A percentile compares a stretch with the other conserved stretches of the same genome.
These are phyloP conservation scores for Dioctria linearis DNA, from an alignment of 2,888 invertebrate genomes.

Conservation along the genomic window DNA sequence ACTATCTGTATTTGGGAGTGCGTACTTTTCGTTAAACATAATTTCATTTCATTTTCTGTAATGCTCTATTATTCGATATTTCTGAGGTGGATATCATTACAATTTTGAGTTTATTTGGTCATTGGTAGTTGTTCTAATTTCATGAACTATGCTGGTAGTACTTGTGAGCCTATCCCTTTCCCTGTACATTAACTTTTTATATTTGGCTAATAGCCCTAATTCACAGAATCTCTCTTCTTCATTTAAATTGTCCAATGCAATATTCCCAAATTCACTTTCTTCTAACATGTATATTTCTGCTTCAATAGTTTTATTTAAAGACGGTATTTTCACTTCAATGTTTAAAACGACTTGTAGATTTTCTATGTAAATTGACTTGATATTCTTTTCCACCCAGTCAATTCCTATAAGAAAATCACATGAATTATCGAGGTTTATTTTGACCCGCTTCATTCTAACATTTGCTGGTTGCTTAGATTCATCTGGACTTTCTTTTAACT, in stretches of 20 bases:
- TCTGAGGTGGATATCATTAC: constrained; percentile 54
- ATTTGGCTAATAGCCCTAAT: constrained; percentile 53
- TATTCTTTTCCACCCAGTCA: constrained; percentile 55
- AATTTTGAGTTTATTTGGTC: constrained; percentile 56
- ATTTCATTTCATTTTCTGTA: too few relatives aligned
- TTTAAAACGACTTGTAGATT: constrained; percentile 53
- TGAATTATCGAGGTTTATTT: constrained; percentile 55
- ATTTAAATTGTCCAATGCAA: constrained; percentile 51
- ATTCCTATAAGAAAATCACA: constrained; percentile 57
- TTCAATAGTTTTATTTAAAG: constrained; percentile 53
- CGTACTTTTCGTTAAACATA: too few relatives aligned
- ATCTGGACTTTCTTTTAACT: too few relatives aligned
- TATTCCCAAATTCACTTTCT: constrained; percentile 46
- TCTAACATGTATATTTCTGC: constrained; percentile 54
- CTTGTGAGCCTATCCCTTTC: constrained; percentile 47
- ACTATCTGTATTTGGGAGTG: too few relatives aligned
- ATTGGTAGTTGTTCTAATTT: constrained; percentile 42
- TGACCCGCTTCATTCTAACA: constrained; percentile 57
- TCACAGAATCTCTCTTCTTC: constrained; percentile 40
- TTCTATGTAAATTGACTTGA: constrained; percentile 55
- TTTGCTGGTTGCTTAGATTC: constrained; percentile 53
- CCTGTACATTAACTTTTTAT: constrained; percentile 40
- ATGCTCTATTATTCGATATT: too few relatives aligned
- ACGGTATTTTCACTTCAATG: constrained; percentile 54
- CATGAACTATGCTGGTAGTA: constrained; percentile 27